Base-by-base conservation (phyloP, 2,797 vertebrate species). In the Propithecus perrieri region DNA sequence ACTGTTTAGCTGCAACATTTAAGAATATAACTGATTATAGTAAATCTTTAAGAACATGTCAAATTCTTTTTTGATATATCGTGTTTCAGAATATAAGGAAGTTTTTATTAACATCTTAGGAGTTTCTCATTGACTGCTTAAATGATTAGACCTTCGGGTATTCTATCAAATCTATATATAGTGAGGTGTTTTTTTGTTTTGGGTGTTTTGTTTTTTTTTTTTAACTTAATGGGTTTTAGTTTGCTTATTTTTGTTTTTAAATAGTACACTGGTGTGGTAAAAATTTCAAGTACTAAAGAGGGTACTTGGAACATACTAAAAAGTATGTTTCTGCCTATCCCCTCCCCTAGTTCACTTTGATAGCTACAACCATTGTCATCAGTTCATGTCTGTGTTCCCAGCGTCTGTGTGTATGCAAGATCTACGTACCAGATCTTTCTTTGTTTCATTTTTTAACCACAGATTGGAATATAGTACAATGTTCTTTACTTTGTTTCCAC, bases 81-180 rank as follows among this genome's bases (percentile, higher is more conserved):
- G 22, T 84, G 65, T 75, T 72, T 89, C 43, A 72, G 41, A 95
- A 86, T 89, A 72, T 30, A 89, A 78, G 46, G 41, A 72, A 35
- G 9, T 93, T 94, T 91, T 43, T 33, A 88, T 28, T 88, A 53
- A 72, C 30, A 81, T 83, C 80, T 92, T 95, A 65, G 43, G 53
- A 92, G 48, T 61, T 92, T 89, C 85, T 63, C 33, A 84, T 95
- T 30, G 38, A 92, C 7, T 14, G n/a, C 72, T 96, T 95, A 59
- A 94, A 90, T 71, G 17, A 10, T 95, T 90, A 94, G 57, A 61
- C 46, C 15, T 76, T 84, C 26, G 65, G 59, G 67, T 94, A 22
- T 74, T 78, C 55, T 93, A 30, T 59, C n/a, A 85, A 84, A 57
- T 95, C 48, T 65, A 10, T 43, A 46, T 87, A 75, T 72, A 38